These are phyloP conservation scores for Piscicola geometra DNA, from an alignment of 2,888 invertebrate genomes.

Conservation along the genomic window DNA sequence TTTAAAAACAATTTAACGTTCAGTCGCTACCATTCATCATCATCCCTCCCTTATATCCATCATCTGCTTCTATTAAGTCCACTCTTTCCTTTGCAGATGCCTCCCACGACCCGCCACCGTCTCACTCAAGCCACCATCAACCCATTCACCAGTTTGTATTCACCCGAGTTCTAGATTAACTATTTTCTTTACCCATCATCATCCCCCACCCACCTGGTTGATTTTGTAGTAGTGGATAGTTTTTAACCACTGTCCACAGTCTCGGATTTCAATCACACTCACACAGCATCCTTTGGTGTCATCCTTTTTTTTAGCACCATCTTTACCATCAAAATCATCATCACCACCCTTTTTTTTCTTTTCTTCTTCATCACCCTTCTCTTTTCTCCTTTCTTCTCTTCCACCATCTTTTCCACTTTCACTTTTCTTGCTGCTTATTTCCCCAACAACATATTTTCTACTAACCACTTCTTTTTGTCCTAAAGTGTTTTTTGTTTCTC, in stretches of 20 bases:
- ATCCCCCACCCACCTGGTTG: constrained; percentile 22
- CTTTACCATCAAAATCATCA: not conserved
- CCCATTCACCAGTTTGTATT: not conserved
- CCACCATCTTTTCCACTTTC: not conserved
- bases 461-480: too few species aligned
- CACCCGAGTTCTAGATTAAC: too few species aligned
- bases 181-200: too few species aligned
- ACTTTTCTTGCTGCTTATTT: too few species aligned
- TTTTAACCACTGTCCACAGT: not conserved
- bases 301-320: not conserved
- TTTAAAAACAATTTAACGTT: not conserved
- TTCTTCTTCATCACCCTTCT: not conserved
- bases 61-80: too few species aligned
- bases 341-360: not conserved
- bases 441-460: too few species aligned
- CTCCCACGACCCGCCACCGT: not conserved
- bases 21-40: constrained; percentile 2
- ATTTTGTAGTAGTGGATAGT: constrained; percentile 25
- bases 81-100: too few species aligned
- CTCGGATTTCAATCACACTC: not conserved
- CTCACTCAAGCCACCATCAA: not conserved
- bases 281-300: not conserved
- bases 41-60: not conserved
- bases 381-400: not conserved
- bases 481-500: too few species aligned